A percentile compares a stretch with the other conserved stretches of the same genome.
Conservation (phyloP, 2,113 vertebrate genomes). For the Aspiorhynchus laticeps region DNA sequence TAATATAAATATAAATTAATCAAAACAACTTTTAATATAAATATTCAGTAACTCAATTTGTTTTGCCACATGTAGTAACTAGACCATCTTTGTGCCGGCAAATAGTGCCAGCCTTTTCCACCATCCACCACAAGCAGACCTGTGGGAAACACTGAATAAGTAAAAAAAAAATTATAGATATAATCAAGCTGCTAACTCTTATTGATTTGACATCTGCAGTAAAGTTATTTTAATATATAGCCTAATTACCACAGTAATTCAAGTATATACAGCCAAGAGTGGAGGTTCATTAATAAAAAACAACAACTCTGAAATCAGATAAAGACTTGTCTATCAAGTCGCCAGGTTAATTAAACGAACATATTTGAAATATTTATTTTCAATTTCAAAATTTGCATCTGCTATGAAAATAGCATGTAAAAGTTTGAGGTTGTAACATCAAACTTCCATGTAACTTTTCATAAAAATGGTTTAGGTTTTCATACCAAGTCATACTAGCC, state of each 20-base stretch:
- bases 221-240: not conserved
- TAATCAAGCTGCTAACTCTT: not conserved
- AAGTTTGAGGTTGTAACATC: not conserved
- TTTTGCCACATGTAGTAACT: not conserved
- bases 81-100: not conserved
- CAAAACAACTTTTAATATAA: not conserved
- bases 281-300: not conserved
- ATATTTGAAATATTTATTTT: not conserved
- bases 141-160: too few relatives aligned
- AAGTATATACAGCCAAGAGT: too few relatives aligned
- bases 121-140: not conserved
- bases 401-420: not conserved
- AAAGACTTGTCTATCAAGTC: not conserved
- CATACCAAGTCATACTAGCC: not conserved
- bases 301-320: not conserved
- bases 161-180: too few relatives aligned
- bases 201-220: not conserved
- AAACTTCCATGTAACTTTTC: not conserved
- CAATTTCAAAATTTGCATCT: not conserved
- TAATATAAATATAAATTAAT: not conserved
- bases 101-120: not conserved
- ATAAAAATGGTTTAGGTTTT: not conserved
- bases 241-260: not conserved
- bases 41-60: not conserved
- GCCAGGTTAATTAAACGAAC: not conserved